Percentiles rank a stretch among this genome's conserved stretches.
phyloP scores from a whole-genome alignment of 1,140 invertebrate species.

The Anoplophora glabripennis region DNA sequence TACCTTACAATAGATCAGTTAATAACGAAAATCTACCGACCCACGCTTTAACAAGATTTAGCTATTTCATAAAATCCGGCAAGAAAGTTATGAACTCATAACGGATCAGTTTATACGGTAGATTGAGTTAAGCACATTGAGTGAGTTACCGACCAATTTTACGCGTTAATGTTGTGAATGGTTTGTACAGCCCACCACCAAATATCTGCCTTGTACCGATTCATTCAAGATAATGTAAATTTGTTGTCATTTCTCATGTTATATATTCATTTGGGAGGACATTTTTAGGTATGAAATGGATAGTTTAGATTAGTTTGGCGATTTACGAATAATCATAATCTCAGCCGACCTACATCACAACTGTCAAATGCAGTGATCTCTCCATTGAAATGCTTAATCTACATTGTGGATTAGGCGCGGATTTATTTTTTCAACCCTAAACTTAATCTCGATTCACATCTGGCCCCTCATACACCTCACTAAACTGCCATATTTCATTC shows the following conservation, averaged over 20 bases:
- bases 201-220: no score
- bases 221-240: no score
- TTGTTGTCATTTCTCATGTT: no score
- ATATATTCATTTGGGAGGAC: no score
- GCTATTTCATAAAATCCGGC: no score
- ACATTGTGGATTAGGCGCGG: constrained; percentile 9
- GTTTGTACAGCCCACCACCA: no score
- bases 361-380: constrained; percentile 9
- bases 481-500: not conserved
- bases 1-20: no score
- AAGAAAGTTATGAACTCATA: constrained; percentile 11
- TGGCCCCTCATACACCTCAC: constrained; percentile 1
- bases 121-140: constrained; percentile 8
- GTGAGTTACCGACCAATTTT: constrained; percentile 6
- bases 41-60: no score
- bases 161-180: constrained; percentile 4
- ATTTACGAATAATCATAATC: no score
- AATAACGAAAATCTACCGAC: no score
- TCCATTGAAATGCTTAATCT: constrained; percentile 4
- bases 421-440: constrained; percentile 16
- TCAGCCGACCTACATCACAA: constrained; percentile 13
- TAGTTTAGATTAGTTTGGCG: no score
- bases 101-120: constrained; percentile 4
- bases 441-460: constrained; percentile 9
- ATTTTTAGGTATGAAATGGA: no score